Base-by-base conservation (phyloP, 2,797 vertebrate genomes). In the Potorous gilbertii region DNA sequence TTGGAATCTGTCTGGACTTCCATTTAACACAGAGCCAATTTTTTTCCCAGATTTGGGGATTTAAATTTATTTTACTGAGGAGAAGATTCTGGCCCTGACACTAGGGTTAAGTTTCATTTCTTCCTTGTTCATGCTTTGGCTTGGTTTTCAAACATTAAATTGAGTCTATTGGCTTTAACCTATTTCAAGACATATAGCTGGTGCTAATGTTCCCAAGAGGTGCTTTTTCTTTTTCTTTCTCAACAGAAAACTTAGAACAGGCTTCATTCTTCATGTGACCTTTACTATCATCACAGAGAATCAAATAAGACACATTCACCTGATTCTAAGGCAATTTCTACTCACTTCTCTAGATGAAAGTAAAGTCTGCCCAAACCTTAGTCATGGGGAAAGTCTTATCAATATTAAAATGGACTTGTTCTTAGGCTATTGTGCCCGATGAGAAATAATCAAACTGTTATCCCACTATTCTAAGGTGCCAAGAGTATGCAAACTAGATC, bases 311-410 rank as follows among this genome's bases (percentile, higher is more conserved):
- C 74, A 81, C 74, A 81, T 81, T 90, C 14, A 95, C n/a, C 95
- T 89, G n/a, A n/a, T 91, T 52, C 96, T 93, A 96, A 95, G 94
- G 91, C 59, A 96, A 94, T 55, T 90, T 90, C 34, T 31, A 16
- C 52, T 31, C 46, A 93, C 34, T 50, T 46, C n/a, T 57, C 92
- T 90, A 92, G 10, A 92, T 40, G 50, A 97, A 92, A 93, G 28
- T 21, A 95, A 97, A 92, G 4, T 0, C 1, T 92, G 11, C 5
- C 87, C n/a, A 16, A 16, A 92, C 46, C 62, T 62, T 54, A 81
- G 74, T 81, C 74, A 46, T 81, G 28, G 52, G 50, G 52, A 90
- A 90, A 90, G 3, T 90, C 55, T 97, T 94, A 31, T 54, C 87
- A 94, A 96, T 62, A 94, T 52, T 74, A 55, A 95, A 52, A 29